These are phyloP conservation scores for Leistus spinibarbis DNA, from an alignment of 2,888 invertebrate species.

Conservation along the genomic window DNA sequence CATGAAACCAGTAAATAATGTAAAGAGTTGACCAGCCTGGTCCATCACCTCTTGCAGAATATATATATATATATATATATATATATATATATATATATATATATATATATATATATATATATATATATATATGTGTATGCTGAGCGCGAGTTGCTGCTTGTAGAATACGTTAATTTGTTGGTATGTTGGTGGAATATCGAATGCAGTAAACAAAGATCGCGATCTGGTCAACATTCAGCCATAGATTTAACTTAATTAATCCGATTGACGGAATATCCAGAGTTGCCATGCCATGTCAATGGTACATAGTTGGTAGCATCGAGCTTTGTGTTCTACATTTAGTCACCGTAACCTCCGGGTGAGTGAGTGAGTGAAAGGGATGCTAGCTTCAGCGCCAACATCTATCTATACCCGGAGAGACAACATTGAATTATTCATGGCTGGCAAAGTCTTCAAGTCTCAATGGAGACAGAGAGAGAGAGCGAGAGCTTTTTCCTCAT, in stretches of 20 bases:
- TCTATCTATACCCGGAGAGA: slow-evolving; percentile 23
- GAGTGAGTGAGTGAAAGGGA: neutral
- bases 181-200: neutral
- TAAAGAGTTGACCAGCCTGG: no score
- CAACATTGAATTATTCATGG: slow-evolving; percentile 38
- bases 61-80: no score
- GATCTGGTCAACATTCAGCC: neutral
- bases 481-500: slow-evolving; percentile 30
- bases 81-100: no score
- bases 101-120: no score
- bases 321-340: neutral
- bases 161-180: no score
- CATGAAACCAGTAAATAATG: no score
- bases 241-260: neutral
- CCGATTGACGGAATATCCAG: neutral
- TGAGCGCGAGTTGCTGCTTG: no score
- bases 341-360: neutral
- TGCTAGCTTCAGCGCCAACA: slow-evolving; percentile 1
- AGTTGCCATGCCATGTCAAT: neutral
- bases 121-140: no score
- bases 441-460: slow-evolving; percentile 29
- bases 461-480: no score
- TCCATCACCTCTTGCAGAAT: no score
- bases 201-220: neutral
- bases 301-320: neutral